phyloP scores from a whole-genome alignment of 1,140 invertebrate species.

The Zaprionus tsacasi region DNA sequence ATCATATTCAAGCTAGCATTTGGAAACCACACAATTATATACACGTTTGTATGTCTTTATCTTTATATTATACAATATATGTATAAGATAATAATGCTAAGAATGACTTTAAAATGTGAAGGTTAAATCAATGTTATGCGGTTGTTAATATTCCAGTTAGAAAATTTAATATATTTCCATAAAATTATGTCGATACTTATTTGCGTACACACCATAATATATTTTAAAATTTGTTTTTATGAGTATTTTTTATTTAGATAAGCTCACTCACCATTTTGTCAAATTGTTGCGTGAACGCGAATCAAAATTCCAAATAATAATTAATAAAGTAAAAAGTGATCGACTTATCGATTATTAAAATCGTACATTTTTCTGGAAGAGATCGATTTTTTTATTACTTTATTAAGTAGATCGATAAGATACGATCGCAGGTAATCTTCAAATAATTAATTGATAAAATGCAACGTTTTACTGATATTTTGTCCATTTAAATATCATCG shows the following conservation, averaged over 20 bases:
- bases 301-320: constrained; percentile 17
- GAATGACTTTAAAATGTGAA: constrained; percentile 31
- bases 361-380: background rate
- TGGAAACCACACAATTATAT: background rate
- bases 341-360: background rate
- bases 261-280: constrained; percentile 26
- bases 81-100: constrained; percentile 13
- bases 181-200: background rate
- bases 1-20: background rate
- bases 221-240: background rate
- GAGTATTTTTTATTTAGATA: background rate
- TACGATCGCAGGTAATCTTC: background rate
- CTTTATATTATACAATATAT: background rate
- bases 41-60: background rate
- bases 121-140: constrained; percentile 69
- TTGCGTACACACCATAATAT: background rate
- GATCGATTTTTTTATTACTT: background rate
- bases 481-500: background rate
- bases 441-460: background rate
- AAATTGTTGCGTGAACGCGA: constrained; percentile 16
- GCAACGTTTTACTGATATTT: background rate
- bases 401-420: background rate
- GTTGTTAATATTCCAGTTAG: background rate
- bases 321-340: constrained; percentile 15
- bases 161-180: constrained; percentile 14